A percentile compares a stretch with the other conserved stretches of the same genome.
Conservation (phyloP, 2,888 invertebrate genomes). For the Tachina lurida region DNA sequence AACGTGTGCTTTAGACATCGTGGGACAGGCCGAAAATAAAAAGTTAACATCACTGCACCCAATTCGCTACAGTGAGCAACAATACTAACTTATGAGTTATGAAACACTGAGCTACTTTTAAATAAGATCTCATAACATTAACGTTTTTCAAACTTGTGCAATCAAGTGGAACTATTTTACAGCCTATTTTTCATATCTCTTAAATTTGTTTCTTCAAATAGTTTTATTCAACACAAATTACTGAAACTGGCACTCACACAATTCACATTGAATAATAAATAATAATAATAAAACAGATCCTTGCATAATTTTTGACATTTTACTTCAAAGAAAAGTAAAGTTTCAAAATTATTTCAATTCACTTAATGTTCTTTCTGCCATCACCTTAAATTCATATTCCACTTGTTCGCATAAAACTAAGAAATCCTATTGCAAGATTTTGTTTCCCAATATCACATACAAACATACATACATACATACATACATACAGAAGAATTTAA, state of each 20-base stretch:
- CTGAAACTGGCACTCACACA: too few species aligned
- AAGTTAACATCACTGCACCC: too few species aligned
- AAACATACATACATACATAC: neutral
- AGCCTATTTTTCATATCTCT: too few species aligned
- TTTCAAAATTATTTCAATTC: slow-evolving; percentile 9
- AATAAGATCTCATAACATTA: too few species aligned
- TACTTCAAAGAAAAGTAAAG: neutral
- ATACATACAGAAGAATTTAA: neutral
- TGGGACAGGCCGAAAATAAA: too few species aligned
- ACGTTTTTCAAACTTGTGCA: neutral
- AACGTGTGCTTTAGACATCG: too few species aligned
- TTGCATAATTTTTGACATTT: neutral
- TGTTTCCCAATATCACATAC: slow-evolving; percentile 12
- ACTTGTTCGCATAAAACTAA: slow-evolving; percentile 21
- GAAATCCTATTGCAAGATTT: slow-evolving; percentile 9
- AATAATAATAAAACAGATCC: neutral
- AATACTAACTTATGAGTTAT: too few species aligned
- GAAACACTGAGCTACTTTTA: too few species aligned
- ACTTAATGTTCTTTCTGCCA: neutral
- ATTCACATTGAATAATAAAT: neutral
- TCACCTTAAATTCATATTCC: neutral
- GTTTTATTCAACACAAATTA: too few species aligned
- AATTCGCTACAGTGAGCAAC: too few species aligned
- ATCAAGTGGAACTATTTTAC: neutral
- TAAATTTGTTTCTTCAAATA: too few species aligned